Conservation (phyloP, 2,113 vertebrate genomes). For the Amblyopsis rosae region DNA sequence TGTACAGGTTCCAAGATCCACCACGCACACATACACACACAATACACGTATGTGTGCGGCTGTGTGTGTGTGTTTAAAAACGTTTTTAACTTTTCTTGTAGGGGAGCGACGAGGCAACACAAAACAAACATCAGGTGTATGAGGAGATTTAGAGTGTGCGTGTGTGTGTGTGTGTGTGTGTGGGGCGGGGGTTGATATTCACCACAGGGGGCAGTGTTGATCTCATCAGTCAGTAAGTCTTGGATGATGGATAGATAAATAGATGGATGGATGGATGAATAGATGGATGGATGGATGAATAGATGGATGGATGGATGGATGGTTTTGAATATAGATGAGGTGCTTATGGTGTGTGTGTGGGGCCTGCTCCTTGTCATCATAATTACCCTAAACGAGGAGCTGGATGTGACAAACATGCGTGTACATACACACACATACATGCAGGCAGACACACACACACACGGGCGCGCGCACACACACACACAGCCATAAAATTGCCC, state of each 20-base stretch:
- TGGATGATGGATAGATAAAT: no score
- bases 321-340: neutral
- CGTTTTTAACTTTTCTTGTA: constrained; percentile 66
- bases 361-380: no score
- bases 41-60: neutral
- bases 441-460: constrained; percentile 9
- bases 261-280: no score
- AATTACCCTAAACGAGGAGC: neutral
- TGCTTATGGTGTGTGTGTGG: no score
- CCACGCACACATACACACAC: constrained; percentile 7
- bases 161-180: no score
- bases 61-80: constrained; percentile 49
- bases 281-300: no score
- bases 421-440: neutral
- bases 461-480: neutral
- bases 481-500: neutral
- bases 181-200: no score
- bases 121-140: constrained; percentile 77
- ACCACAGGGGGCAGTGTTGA: no score
- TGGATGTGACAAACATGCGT: neutral
- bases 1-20: constrained; percentile 22
- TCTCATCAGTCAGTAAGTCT: no score
- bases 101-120: constrained; percentile 50
- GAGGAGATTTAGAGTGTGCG: constrained; percentile 65
- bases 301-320: no score